Conservation (phyloP, 2,113 vertebrate genomes). For the Callipepla californica region DNA sequence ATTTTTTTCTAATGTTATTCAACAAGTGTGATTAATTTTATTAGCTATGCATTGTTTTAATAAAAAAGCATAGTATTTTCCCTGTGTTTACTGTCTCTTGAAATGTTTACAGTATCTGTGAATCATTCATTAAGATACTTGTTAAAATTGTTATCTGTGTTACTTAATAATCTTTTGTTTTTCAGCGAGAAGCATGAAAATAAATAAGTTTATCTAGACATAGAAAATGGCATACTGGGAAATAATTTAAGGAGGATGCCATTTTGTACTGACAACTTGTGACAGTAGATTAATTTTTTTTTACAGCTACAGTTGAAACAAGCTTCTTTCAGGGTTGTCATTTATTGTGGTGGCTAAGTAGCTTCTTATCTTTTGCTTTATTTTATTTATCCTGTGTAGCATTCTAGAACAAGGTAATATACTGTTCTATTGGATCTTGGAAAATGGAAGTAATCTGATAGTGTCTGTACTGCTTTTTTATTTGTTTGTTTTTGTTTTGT, state of each 20-base stretch:
- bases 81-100: neutral
- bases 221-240: neutral
- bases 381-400: neutral
- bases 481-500: neutral
- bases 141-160: neutral
- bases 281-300: neutral
- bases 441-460: neutral
- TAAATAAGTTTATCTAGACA: neutral
- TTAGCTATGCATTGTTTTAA: neutral
- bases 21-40: neutral
- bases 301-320: neutral
- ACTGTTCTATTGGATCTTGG: neutral
- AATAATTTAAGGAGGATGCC: neutral
- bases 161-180: neutral
- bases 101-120: neutral
- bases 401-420: neutral
- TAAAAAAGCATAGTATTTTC: neutral
- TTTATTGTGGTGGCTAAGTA: neutral
- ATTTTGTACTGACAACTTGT: neutral
- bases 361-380: neutral
- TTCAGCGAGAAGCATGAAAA: neutral
- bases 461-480: neutral
- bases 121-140: neutral
- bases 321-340: neutral
- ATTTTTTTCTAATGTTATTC: neutral